Percentiles rank a stretch among this genome's conserved stretches.
phyloP scores from a whole-genome alignment of 2,797 vertebrate genomes.

The Hemibagrus guttatus region DNA sequence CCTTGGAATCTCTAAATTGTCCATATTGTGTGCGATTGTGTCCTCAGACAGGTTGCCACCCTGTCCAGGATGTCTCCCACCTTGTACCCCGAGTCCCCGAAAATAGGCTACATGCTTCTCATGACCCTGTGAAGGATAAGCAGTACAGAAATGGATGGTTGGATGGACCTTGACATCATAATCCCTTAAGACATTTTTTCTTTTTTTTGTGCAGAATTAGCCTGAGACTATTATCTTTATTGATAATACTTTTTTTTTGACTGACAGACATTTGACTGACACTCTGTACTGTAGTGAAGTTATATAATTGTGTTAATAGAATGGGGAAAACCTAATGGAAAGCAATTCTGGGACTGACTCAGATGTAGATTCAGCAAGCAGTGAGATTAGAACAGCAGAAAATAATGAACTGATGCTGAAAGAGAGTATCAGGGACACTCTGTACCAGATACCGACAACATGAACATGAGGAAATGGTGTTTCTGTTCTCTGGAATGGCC shows the following conservation, averaged over 20 bases:
- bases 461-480: neutral
- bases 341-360: conserved; percentile 10
- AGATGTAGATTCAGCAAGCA: neutral
- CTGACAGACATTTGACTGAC: conserved; percentile 19
- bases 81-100: no score
- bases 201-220: neutral
- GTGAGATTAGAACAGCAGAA: neutral
- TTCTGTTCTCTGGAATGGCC: neutral
- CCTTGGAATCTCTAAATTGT: no score
- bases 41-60: no score
- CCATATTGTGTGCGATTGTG: no score
- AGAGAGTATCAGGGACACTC: neutral
- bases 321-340: neutral
- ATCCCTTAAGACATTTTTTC: neutral
- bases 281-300: neutral
- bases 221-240: neutral
- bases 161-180: no score
- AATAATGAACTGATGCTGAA: neutral
- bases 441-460: conserved; percentile 8
- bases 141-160: no score
- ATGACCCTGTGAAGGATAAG: no score
- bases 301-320: conserved; percentile 25
- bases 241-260: neutral
- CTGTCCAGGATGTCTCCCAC: no score
- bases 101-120: no score